Evolutionary conservation across 1,140 invertebrate species (phyloP).

Genomic region (Drosophila willistoni): DNA sequence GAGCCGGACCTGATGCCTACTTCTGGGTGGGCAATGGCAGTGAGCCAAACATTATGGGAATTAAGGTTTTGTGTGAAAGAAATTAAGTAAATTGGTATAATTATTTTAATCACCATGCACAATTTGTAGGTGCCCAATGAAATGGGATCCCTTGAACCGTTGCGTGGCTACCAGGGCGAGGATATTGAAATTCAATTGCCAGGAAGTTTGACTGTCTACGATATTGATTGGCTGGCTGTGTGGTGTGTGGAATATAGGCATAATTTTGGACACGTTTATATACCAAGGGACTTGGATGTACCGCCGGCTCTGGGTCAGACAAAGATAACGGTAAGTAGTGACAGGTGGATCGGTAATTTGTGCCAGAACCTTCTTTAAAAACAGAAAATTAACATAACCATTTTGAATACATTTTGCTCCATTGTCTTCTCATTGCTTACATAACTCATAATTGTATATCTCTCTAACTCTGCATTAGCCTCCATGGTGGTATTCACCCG

Average conservation of each 20-base stretch:
- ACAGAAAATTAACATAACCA: slow-evolving; percentile 16
- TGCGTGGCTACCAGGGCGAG: slow-evolving; percentile 93
- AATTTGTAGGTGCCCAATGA: slow-evolving; percentile 91
- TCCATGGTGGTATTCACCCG: slow-evolving; percentile 94
- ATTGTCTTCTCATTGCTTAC: slow-evolving; percentile 58
- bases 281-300: slow-evolving; percentile 94
- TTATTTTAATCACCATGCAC: too few species aligned
- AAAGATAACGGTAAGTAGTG: slow-evolving; percentile 91
- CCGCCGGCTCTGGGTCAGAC: slow-evolving; percentile 94
- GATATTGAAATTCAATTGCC: slow-evolving; percentile 95
- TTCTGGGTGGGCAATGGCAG: slow-evolving; percentile 96
- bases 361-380: slow-evolving; percentile 22
- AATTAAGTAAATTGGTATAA: neutral
- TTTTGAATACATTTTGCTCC: slow-evolving; percentile 37
- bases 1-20: slow-evolving; percentile 94
- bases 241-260: slow-evolving; percentile 94
- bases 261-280: slow-evolving; percentile 95
- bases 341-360: slow-evolving; percentile 1
- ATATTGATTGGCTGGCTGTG: slow-evolving; percentile 95
- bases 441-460: slow-evolving; percentile 74
- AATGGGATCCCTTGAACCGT: slow-evolving; percentile 90
- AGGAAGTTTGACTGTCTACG: slow-evolving; percentile 92
- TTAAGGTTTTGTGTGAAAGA: slow-evolving; percentile 86
- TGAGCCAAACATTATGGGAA: slow-evolving; percentile 91
- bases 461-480: slow-evolving; percentile 85